Evolutionary conservation across 2,113 vertebrate species (phyloP).

Genomic region (Cephalopholis sonnerati): DNA sequence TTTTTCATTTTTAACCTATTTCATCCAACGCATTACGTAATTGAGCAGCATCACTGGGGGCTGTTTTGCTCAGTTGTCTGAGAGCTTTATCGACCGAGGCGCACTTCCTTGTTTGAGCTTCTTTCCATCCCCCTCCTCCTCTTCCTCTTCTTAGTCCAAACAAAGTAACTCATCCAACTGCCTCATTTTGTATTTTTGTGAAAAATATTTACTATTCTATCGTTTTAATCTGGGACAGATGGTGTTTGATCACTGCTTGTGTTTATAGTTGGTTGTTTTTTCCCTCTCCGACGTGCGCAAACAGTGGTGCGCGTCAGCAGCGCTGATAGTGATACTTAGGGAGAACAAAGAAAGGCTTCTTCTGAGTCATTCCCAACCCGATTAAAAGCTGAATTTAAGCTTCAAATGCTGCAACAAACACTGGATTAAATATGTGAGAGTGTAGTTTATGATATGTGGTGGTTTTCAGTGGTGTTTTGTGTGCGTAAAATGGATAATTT

Average conservation of each 20-base stretch:
- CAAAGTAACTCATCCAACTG: conserved; percentile 8
- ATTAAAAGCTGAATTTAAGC: neutral
- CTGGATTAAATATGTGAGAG: rapidly evolving
- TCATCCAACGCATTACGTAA: conserved; percentile 78
- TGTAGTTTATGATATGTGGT: rapidly evolving
- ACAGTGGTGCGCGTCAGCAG: conserved; percentile 46
- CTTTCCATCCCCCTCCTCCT: neutral
- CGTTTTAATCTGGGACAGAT: neutral
- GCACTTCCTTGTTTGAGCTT: conserved; percentile 80
- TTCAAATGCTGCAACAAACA: neutral
- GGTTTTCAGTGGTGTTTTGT: no score
- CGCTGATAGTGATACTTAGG: conserved; percentile 54
- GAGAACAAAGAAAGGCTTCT: conserved; percentile 82
- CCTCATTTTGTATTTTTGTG: rapidly evolving
- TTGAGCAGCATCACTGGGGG: conserved; percentile 57
- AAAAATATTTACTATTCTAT: neutral
- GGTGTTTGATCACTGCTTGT: rapidly evolving
- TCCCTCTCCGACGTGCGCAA: conserved; percentile 37
- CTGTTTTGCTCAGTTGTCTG: conserved; percentile 55
- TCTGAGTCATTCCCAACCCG: neutral
- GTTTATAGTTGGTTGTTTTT: neutral
- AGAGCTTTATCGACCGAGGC: conserved; percentile 52
- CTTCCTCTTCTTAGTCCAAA: neutral
- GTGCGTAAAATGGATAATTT: neutral
- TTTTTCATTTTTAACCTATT: conserved; percentile 22